Evolutionary conservation across 1,140 invertebrate genomes (phyloP).

Genomic region (Scaptomyza pallida): DNA sequence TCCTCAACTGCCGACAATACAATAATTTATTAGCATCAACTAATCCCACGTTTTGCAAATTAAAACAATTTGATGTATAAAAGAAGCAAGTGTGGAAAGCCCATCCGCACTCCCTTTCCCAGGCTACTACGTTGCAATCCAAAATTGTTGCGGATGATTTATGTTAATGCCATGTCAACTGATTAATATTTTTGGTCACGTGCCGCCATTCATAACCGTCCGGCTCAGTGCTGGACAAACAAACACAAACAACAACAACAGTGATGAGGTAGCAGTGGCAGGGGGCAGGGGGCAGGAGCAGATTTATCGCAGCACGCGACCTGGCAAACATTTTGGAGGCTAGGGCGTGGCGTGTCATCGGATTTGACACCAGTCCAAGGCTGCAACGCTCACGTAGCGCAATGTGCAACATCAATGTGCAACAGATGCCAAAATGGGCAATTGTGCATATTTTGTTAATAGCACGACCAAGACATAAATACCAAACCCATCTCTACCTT

Average conservation of each 20-base stretch:
- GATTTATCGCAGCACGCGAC: conserved; percentile 55
- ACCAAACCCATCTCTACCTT: conserved; percentile 1
- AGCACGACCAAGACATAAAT: conserved; percentile 60
- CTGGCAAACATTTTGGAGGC: conserved; percentile 40
- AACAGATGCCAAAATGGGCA: conserved; percentile 66
- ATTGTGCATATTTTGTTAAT: conserved; percentile 46
- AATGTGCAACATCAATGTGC: conserved; percentile 67
- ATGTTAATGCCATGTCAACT: conserved; percentile 81
- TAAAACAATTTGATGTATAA: conserved; percentile 30
- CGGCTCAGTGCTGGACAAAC: conserved; percentile 26
- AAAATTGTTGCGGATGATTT: conserved; percentile 79
- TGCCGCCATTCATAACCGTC: conserved; percentile 64
- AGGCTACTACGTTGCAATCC: conserved; percentile 42
- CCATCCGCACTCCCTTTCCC: too few relatives aligned
- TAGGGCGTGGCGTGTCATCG: conserved; percentile 31
- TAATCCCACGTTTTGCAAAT: conserved; percentile 9
- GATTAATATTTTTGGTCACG: conserved; percentile 82
- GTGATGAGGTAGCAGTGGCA: background rate
- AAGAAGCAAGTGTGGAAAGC: background rate
- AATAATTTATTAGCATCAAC: background rate
- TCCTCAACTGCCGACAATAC: background rate
- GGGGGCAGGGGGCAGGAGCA: conserved; percentile 7
- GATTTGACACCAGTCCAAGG: conserved; percentile 42
- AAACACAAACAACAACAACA: conserved; percentile 11
- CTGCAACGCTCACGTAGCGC: conserved; percentile 55